Conservation (phyloP, 2,797 vertebrate genomes). For the Graptemys geographica region DNA sequence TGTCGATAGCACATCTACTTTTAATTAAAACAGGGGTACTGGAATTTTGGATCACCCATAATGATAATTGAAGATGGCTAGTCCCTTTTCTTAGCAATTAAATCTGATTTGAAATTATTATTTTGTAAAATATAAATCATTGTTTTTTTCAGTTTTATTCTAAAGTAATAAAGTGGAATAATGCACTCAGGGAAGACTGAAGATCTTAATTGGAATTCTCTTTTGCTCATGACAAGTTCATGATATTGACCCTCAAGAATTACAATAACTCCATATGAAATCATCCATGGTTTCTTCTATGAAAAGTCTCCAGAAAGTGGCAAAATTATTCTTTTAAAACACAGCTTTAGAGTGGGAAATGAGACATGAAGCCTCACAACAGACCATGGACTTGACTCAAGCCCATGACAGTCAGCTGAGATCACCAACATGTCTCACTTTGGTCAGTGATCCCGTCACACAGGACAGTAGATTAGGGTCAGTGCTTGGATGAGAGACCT, state of each 20-base stretch:
- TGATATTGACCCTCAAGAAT: background rate
- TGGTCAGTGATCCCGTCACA: background rate
- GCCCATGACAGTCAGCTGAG: background rate
- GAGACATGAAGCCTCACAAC: background rate
- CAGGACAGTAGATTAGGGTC: background rate
- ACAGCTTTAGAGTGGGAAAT: background rate
- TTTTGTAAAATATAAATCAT: background rate
- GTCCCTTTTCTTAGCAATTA: slow-evolving; percentile 11
- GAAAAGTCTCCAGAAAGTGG: background rate
- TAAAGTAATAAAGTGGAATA: background rate
- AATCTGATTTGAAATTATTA: slow-evolving; percentile 17
- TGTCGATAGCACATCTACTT: background rate
- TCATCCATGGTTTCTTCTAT: background rate
- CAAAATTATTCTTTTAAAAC: background rate
- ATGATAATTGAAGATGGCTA: slow-evolving; percentile 16
- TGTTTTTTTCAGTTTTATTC: background rate
- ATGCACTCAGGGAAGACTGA: background rate
- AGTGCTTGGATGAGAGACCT: background rate
- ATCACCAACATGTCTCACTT: background rate
- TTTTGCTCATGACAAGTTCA: background rate
- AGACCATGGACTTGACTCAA: background rate
- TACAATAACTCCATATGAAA: background rate
- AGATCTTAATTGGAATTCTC: background rate
- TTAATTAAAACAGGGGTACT: slow-evolving; percentile 58
- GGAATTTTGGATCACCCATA: background rate